phyloP scores from a whole-genome alignment of 2,113 vertebrate species.

The Prochilodus magdalenae region DNA sequence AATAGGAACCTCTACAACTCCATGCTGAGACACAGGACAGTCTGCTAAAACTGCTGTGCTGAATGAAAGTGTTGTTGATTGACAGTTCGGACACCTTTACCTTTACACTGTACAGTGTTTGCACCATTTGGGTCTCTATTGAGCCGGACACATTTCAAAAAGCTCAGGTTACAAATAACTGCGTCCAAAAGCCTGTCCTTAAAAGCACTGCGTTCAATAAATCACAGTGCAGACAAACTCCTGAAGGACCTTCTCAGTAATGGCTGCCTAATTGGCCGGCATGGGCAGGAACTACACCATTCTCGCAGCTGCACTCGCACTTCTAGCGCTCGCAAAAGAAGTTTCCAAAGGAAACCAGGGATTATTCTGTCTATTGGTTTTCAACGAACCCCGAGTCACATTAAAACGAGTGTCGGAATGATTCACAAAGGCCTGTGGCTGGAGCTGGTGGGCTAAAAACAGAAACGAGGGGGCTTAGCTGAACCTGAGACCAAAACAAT shows the following conservation, averaged over 20 bases:
- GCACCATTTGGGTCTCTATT: no score
- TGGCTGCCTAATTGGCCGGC: neutral
- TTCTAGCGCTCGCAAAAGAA: slow-evolving; percentile 6
- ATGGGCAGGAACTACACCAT: slow-evolving; percentile 6
- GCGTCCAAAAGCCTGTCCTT: slow-evolving; percentile 9
- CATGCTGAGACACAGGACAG: no score
- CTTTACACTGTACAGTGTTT: no score
- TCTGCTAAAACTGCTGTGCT: no score
- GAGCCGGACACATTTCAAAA: slow-evolving; percentile 2
- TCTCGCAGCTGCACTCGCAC: slow-evolving; percentile 16
- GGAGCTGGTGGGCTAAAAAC: slow-evolving; percentile 20
- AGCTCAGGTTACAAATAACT: neutral
- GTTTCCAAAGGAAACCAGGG: slow-evolving; percentile 43
- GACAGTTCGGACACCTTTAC: no score
- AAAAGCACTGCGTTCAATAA: slow-evolving; percentile 16
- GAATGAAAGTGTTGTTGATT: no score
- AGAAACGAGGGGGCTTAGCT: neutral
- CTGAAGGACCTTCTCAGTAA: neutral
- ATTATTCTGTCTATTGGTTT: slow-evolving; percentile 56
- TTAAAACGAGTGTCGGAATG: slow-evolving; percentile 13
- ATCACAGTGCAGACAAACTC: neutral
- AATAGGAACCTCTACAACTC: no score
- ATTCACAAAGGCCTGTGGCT: slow-evolving; percentile 38
- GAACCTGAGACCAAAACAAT: slow-evolving; percentile 58
- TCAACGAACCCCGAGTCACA: slow-evolving; percentile 47